phyloP scores from a whole-genome alignment of 2,888 invertebrate genomes.

The Tachina lurida region DNA sequence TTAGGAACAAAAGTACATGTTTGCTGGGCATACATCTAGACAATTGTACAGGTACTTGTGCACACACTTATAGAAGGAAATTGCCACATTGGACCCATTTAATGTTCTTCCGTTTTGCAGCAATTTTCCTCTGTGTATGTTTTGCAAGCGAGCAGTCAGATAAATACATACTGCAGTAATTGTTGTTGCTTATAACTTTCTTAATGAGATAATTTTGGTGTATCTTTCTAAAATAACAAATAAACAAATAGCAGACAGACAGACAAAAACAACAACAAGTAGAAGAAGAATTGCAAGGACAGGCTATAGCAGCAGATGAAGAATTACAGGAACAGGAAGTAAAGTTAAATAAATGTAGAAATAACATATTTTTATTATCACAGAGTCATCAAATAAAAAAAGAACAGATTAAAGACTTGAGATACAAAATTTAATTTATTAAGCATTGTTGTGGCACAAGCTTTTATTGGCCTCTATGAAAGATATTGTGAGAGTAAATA shows the following conservation, averaged over 20 bases:
- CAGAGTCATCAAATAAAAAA: conserved; percentile 33
- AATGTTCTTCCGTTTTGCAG: conserved; percentile 52
- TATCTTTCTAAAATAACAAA: not conserved
- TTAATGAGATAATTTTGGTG: conserved; percentile 51
- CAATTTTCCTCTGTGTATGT: conserved; percentile 35
- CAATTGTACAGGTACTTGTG: conserved; percentile 3
- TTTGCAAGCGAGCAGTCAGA: not conserved
- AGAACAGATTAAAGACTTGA: conserved; percentile 22
- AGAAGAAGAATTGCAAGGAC: not conserved
- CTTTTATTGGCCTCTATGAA: conserved; percentile 25
- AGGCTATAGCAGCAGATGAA: conserved; percentile 18
- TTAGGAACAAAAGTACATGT: not conserved
- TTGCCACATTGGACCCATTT: conserved; percentile 68
- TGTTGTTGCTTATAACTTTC: conserved; percentile 63
- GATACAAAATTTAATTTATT: conserved; percentile 44
- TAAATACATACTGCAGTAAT: conserved; percentile 59
- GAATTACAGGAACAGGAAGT: conserved; percentile 40
- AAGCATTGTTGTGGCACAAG: not conserved
- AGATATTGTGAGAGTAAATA: not conserved
- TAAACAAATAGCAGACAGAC: not conserved
- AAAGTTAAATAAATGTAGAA: conserved; percentile 49
- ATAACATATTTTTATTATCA: conserved; percentile 39
- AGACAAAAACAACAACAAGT: not conserved
- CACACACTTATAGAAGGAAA: conserved; percentile 55
- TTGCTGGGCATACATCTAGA: not conserved